Base-by-base conservation (phyloP, 2,888 invertebrate genomes). In the Hipparchia sbordonii region DNA sequence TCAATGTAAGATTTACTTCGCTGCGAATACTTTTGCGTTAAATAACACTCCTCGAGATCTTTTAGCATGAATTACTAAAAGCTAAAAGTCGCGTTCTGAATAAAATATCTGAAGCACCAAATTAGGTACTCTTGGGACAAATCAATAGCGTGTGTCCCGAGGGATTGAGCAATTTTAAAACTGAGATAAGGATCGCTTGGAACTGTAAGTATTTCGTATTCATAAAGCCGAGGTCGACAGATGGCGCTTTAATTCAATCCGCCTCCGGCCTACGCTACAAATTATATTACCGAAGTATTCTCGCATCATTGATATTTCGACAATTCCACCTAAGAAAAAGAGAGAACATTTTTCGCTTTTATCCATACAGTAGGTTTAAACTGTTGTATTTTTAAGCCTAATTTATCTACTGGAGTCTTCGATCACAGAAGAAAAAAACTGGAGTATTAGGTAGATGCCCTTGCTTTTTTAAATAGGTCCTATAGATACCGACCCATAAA, bases 281-380 rank as follows among this genome's bases (percentile, higher is more conserved):
- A 94, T 93, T 91, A 86, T 87, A 91, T 93, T 94, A 94, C 85
- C 85, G 84, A 86, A 89, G 89, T 88, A 90, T 92, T 92, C 94
- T 90, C 91, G 92, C 92, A 92, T 93, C 93, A 92, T 91, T 92
- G 93, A 93, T 92, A 93, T 94, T 93, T 93, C 89, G 89, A 90
- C 90, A 87, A 89, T 89, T 91, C 87, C 78, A 84, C 79, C 80
- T 82, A 85, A 87, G 87, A 86, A 84, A 85, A 85, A 82, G 79
- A 78, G 81, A 73, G 79, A 79, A 81, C 7, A 12, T 84, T 56
- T 56, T 56, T 62, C 57, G 56, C 33, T 56, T 65, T 63, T 67
- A 48, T 9, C 33, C 60, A 48, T 66, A 52, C 12, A 56, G 12
- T 46, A 39, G 39, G 45, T 23, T 9, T 6, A 48, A 48, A 6